Evolutionary conservation across 2,888 invertebrate genomes (phyloP).

Genomic region (Sphaeridia pumilis): DNA sequence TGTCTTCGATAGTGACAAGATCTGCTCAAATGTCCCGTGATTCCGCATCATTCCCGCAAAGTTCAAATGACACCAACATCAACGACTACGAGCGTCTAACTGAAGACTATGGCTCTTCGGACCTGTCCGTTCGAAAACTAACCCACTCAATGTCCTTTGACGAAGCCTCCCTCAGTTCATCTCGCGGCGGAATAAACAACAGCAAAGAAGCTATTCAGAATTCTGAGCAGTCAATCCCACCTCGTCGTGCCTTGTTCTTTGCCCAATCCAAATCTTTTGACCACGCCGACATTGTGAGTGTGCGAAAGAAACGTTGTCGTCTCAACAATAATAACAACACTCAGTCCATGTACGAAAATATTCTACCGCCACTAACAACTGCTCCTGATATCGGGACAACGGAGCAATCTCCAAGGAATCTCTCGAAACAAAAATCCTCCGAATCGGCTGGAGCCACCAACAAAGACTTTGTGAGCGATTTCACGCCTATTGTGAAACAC

Average conservation of each 20-base stretch:
- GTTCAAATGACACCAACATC: conserved; percentile 16
- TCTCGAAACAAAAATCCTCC: too few relatives aligned
- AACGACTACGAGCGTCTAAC: conserved; percentile 23
- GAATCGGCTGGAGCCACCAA: not conserved
- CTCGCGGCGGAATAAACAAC: not conserved
- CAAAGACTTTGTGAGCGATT: conserved; percentile 7
- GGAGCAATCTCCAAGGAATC: too few relatives aligned
- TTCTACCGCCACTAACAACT: too few relatives aligned
- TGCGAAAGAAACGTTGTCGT: conserved; percentile 1
- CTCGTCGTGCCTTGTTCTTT: conserved; percentile 16
- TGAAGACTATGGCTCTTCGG: conserved; percentile 21
- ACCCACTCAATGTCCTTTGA: conserved; percentile 25
- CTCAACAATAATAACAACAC: conserved; percentile 10
- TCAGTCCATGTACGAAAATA: conserved; percentile 14
- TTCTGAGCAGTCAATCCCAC: too few relatives aligned
- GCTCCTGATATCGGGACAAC: not conserved
- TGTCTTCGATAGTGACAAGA: conserved; percentile 13
- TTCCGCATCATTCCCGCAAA: conserved; percentile 20
- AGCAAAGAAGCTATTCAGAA: not conserved
- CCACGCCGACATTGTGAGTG: conserved; percentile 13
- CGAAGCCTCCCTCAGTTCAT: conserved; percentile 7
- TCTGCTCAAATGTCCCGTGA: conserved; percentile 14
- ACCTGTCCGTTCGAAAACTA: conserved; percentile 19
- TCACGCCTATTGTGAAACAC: conserved; percentile 6
- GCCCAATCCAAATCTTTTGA: conserved; percentile 25